Evolutionary conservation across 2,113 vertebrate species (phyloP).

Genomic region (Bos javanicus): DNA sequence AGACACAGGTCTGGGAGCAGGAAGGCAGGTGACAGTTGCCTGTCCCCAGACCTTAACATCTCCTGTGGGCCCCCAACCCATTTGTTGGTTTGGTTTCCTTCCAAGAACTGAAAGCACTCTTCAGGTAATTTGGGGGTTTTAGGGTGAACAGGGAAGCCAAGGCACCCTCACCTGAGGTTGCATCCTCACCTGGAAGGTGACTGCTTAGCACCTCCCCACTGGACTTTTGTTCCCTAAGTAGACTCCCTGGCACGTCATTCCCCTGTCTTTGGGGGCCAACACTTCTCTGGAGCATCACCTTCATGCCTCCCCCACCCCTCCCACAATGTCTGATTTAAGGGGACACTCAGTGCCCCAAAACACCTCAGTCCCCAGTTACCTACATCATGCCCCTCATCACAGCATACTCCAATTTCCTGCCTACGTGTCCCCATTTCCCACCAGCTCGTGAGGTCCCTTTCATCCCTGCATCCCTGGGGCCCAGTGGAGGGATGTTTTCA

Average conservation of each 20-base stretch:
- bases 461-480: neutral
- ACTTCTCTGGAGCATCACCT: accelerated
- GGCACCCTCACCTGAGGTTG: neutral
- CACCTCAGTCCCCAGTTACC: neutral
- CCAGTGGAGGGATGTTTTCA: neutral
- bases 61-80: accelerated
- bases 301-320: accelerated
- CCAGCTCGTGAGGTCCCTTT: accelerated
- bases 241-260: accelerated
- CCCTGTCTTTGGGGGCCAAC: no score
- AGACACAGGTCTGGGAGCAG: neutral
- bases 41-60: neutral
- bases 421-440: accelerated
- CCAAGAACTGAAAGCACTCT: no score
- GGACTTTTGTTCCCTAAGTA: neutral
- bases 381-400: neutral
- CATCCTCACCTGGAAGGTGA: no score
- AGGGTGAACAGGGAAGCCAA: neutral
- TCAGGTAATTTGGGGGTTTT: neutral
- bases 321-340: neutral
- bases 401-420: neutral
- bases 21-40: neutral
- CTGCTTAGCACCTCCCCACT: accelerated
- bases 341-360: accelerated
- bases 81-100: neutral